Evolutionary conservation across 2,888 invertebrate genomes (phyloP), one percentile per base, ranked within the genome.

Genomic region (Julus scandinavius): DNA sequence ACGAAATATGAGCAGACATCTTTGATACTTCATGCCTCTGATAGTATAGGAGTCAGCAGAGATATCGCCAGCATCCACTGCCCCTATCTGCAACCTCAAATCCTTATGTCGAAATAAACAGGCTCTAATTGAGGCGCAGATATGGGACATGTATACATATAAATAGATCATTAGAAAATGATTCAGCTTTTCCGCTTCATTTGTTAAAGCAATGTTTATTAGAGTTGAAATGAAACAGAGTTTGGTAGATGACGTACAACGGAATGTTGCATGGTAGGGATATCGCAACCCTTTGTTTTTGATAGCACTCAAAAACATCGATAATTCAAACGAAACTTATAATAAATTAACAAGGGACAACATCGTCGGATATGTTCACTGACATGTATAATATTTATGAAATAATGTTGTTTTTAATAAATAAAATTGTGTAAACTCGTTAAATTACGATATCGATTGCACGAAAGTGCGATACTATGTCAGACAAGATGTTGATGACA

Each of bases 191-290:
- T 63, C 6, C 63, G 63, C 63, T 63, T n/a, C 63, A 63, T 63
- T 63, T 63, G 63, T 63, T 63, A n/a, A 63, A 63, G 63, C n/a
- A n/a, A n/a, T 63, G n/a, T 63, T 63, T 63, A 63, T 63, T 63
- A n/a, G 63, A 63, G 63, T 63, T 63, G 63, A 63, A n/a, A 63
- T 63, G 63, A 63, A 63, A 63, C 63, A 63, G 63, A 63, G n/a
- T n/a, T 17, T 63, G 6, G 63, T n/a, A 3, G 63, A 63, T 63
- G 63, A 63, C 63, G 63, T 63, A n/a, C 63, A 6, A 63, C 17
- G 4, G 63, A n/a, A 29, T 29, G 29, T 29, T 29, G 29, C 63
- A 2, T 17, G n/a, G 6, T 63, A 1, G 63, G n/a, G n/a, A 6
- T 63, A 63, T n/a, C n/a, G 63, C 63, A 63, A 4, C n/a, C 63